These are phyloP conservation scores for Luehdorfia chinensis DNA, from an alignment of 1,140 invertebrate species.

Conservation along the genomic window DNA sequence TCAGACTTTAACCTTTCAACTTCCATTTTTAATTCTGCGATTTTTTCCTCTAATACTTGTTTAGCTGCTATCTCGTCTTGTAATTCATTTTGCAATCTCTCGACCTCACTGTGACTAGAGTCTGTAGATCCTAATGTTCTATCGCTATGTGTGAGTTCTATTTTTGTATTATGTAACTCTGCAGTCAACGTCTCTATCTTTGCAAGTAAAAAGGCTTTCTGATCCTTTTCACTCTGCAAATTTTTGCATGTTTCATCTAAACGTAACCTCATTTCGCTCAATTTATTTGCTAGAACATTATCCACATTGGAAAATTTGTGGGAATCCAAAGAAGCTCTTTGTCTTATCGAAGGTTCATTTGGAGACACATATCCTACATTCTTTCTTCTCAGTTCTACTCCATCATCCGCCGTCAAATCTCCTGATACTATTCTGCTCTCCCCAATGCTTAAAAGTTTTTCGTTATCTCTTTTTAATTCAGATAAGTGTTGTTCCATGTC, in stretches of 20 bases:
- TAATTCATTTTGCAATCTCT: conserved; percentile 64
- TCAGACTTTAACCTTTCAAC: conserved; percentile 91
- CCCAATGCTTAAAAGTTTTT: conserved; percentile 63
- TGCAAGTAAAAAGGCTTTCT: conserved; percentile 54
- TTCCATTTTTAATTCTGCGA: conserved; percentile 89
- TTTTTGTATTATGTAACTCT: conserved; percentile 56
- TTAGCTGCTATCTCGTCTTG: conserved; percentile 69
- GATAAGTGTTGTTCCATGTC: conserved; percentile 84
- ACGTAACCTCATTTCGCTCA: conserved; percentile 56
- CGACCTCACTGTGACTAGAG: conserved; percentile 69
- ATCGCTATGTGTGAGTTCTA: conserved; percentile 55
- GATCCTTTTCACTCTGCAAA: conserved; percentile 64
- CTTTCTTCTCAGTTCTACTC: conserved; percentile 61
- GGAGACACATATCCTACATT: conserved; percentile 51
- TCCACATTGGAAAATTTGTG: conserved; percentile 68
- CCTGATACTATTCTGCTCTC: conserved; percentile 62
- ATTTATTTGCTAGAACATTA: conserved; percentile 57
- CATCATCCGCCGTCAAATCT: conserved; percentile 56
- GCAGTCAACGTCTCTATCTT: conserved; percentile 63
- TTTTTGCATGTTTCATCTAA: conserved; percentile 60
- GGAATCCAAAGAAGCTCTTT: conserved; percentile 62
- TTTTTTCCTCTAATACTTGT: conserved; percentile 72
- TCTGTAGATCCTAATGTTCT: conserved; percentile 64
- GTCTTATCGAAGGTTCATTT: conserved; percentile 46
- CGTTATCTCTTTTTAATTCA: conserved; percentile 60